phyloP scores from a whole-genome alignment of 2,888 invertebrate genomes.

The Melitaea athalia region DNA sequence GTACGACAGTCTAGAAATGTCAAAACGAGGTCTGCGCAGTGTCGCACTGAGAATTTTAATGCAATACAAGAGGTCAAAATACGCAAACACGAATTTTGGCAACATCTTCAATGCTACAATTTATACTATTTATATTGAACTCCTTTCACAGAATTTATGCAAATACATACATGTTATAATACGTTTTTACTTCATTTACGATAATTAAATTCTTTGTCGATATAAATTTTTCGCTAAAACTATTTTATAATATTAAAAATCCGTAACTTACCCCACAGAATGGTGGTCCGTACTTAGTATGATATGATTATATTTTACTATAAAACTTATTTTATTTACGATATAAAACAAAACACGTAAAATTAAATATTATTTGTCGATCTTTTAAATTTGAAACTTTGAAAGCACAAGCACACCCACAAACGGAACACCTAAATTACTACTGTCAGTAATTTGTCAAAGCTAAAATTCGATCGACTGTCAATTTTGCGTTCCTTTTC shows the following conservation, averaged over 20 bases:
- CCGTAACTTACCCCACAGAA: conserved; percentile 58
- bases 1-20: conserved; percentile 9
- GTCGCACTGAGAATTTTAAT: conserved; percentile 56
- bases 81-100: conserved; percentile 56
- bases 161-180: conserved; percentile 31
- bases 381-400: conserved; percentile 24
- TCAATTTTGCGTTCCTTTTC: conserved; percentile 34
- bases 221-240: conserved; percentile 27
- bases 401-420: conserved; percentile 52
- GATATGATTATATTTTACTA: conserved; percentile 15
- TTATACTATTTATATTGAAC: conserved; percentile 23
- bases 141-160: conserved; percentile 35
- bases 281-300: conserved; percentile 22
- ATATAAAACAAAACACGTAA: conserved; percentile 15
- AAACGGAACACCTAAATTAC: conserved; percentile 59
- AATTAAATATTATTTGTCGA: conserved; percentile 20
- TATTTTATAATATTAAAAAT: conserved; percentile 27
- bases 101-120: conserved; percentile 39
- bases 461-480: conserved; percentile 38
- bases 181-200: not conserved
- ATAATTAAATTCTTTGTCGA: conserved; percentile 54
- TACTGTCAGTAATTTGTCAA: conserved; percentile 46
- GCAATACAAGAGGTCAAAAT: conserved; percentile 65
- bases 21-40: conserved; percentile 55
- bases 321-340: conserved; percentile 26